A percentile compares a stretch with the other conserved stretches of the same genome.
These are phyloP conservation scores for Megaleporinus macrocephalus DNA, from an alignment of 2,113 vertebrate genomes.

Conservation along the genomic window DNA sequence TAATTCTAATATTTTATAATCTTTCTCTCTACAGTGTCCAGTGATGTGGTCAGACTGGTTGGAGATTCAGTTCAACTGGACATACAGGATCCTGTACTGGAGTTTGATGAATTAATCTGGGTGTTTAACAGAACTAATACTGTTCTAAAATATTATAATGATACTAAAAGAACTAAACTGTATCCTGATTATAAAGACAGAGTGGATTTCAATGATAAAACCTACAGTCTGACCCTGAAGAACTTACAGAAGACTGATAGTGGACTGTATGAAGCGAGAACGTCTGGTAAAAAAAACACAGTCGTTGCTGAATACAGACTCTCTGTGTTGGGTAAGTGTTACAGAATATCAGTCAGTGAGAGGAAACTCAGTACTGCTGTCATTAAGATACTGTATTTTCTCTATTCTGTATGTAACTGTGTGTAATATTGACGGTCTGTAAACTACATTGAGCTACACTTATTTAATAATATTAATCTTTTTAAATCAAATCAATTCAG, in stretches of 20 bases:
- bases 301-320: too few species aligned
- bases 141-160: neutral
- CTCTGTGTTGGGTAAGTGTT: too few species aligned
- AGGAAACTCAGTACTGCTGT: too few species aligned
- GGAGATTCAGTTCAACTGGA: neutral
- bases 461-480: too few species aligned
- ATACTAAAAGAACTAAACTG: neutral
- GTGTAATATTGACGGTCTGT: too few species aligned
- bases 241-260: conserved; percentile 25
- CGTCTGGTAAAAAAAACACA: too few species aligned
- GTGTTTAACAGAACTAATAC: neutral
- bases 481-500: too few species aligned
- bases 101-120: neutral
- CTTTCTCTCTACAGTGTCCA: neutral
- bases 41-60: neutral
- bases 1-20: too few species aligned
- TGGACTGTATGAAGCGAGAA: conserved; percentile 12
- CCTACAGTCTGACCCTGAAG: conserved; percentile 22
- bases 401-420: too few species aligned
- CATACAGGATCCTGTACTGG: neutral
- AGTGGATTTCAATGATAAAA: neutral
- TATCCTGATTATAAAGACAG: neutral
- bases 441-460: too few species aligned
- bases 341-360: too few species aligned
- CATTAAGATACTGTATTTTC: too few species aligned